Conservation (phyloP, 2,797 vertebrate genomes). For the Menidia menidia region DNA sequence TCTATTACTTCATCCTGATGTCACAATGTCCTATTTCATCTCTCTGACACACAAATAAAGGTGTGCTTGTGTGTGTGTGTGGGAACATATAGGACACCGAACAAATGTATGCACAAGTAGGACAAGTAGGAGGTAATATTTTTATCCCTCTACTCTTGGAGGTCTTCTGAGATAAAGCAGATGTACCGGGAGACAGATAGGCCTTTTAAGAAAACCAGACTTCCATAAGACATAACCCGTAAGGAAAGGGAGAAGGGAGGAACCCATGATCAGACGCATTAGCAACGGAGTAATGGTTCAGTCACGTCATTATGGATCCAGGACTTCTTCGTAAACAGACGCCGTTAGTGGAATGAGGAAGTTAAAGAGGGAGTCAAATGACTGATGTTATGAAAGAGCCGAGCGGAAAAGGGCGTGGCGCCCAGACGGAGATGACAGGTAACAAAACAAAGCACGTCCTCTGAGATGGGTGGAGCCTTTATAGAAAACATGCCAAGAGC, state of each 20-base stretch:
- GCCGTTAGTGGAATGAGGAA: slow-evolving; percentile 12
- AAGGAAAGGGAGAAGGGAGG: background rate
- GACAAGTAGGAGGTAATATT: background rate
- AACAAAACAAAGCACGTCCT: background rate
- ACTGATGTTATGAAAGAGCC: background rate
- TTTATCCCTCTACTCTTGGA: too few relatives aligned
- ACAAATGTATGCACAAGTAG: background rate
- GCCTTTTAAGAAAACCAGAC: background rate
- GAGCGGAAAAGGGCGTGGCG: slow-evolving; percentile 7
- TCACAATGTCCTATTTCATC: too few relatives aligned
- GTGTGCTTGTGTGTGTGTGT: too few relatives aligned
- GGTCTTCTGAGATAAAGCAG: too few relatives aligned
- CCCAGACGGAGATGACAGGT: background rate
- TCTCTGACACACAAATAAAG: too few relatives aligned
- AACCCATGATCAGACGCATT: slow-evolving; percentile 3
- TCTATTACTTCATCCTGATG: too few relatives aligned
- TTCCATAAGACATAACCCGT: slow-evolving; percentile 2
- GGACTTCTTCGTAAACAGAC: background rate
- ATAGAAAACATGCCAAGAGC: too few relatives aligned
- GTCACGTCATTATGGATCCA: background rate
- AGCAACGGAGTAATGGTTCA: background rate
- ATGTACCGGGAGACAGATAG: background rate
- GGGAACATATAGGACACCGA: background rate
- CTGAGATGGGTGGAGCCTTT: too few relatives aligned
- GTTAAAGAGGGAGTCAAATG: slow-evolving; percentile 27